Percentiles rank a stretch among this genome's conserved stretches.
Evolutionary conservation across 2,797 vertebrate species (phyloP).

Genomic region (Ctenopoma multispine): DNA sequence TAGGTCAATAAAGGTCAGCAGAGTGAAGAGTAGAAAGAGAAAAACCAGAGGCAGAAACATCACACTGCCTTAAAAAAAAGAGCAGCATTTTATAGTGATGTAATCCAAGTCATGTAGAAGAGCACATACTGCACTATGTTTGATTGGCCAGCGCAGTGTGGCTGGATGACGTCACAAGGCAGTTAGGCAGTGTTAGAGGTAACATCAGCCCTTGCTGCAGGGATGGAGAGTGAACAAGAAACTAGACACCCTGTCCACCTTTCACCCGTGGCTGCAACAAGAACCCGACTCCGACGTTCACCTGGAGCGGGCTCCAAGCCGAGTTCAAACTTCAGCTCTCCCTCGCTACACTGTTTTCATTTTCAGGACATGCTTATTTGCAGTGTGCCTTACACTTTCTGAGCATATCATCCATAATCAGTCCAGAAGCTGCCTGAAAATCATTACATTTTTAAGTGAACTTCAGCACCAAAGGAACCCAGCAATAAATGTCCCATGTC

Average conservation of each 20-base stretch:
- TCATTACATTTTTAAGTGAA: neutral
- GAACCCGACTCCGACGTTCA: conserved; percentile 42
- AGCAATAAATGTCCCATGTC: no score
- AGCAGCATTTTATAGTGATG: no score
- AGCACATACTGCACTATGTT: no score
- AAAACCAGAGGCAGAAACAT: neutral
- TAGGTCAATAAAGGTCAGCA: no score
- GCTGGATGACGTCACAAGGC: neutral
- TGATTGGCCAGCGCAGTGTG: no score
- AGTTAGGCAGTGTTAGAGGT: no score
- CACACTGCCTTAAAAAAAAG: no score
- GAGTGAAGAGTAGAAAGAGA: neutral
- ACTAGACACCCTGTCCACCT: conserved; percentile 62
- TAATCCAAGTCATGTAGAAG: no score
- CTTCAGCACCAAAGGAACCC: neutral
- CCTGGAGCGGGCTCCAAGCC: neutral
- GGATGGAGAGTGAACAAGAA: conserved; percentile 39
- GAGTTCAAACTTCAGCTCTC: neutral
- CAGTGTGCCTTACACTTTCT: no score
- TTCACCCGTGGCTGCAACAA: conserved; percentile 48
- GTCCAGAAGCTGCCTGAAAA: neutral
- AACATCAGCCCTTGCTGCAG: conserved; percentile 4
- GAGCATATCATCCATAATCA: neutral
- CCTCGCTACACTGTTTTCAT: neutral
- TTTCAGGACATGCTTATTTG: no score